Evolutionary conservation across 1,140 invertebrate genomes (phyloP).

Genomic region (Bombus affinis): DNA sequence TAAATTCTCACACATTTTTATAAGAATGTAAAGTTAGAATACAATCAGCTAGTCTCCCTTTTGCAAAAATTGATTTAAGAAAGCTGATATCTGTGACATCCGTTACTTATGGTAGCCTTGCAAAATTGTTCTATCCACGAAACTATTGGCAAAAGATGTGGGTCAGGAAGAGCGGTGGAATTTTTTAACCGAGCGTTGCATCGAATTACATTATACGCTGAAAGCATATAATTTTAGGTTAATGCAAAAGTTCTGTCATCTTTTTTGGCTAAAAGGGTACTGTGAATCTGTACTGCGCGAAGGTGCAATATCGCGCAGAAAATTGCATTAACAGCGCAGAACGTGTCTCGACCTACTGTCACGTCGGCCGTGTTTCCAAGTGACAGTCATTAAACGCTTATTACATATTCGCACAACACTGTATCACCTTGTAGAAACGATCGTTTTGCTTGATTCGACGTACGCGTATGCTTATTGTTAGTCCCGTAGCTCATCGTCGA

Average conservation of each 20-base stretch:
- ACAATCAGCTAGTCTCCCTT: neutral
- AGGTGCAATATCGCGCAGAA: slow-evolving; percentile 21
- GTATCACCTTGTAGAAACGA: neutral
- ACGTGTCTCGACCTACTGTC: slow-evolving; percentile 4
- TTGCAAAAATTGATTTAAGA: neutral
- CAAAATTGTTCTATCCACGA: neutral
- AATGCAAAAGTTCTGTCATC: slow-evolving; percentile 48
- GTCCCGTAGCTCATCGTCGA: neutral
- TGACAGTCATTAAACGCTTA: neutral
- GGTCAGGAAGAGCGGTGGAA: neutral
- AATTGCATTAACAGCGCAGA: slow-evolving; percentile 40
- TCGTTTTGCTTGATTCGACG: neutral
- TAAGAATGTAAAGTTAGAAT: neutral
- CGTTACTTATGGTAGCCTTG: neutral
- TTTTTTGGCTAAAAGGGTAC: slow-evolving; percentile 25
- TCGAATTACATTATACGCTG: slow-evolving; percentile 36
- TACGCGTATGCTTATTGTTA: no score
- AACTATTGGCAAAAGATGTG: neutral
- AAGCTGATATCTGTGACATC: neutral
- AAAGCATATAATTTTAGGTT: slow-evolving; percentile 48
- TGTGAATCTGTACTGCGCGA: neutral
- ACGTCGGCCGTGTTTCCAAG: neutral
- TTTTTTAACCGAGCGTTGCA: slow-evolving; percentile 8
- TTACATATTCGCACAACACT: neutral
- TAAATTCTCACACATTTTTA: neutral